Evolutionary conservation across 2,797 vertebrate genomes (phyloP), one percentile per base, ranked within the genome.

Genomic region (Micropoecilia bifurca): DNA sequence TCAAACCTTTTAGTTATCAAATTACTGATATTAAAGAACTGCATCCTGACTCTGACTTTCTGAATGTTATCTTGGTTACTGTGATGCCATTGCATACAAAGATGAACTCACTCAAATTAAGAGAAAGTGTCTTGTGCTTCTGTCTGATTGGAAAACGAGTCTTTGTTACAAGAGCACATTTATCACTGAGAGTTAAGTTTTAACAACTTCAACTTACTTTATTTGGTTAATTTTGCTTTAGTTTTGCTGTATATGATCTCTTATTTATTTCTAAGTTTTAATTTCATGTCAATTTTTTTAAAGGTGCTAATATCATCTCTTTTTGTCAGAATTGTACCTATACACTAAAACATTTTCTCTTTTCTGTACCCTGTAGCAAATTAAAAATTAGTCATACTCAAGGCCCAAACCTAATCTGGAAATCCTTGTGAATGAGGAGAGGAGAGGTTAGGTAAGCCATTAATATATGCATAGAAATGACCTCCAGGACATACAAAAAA

Each of bases 391-490:
- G 74, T 71, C 76, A 75, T 80, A 77, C 80, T 89, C 48, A 39
- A 84, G 82, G 91, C 86, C 79, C 41, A 78, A 90, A 57, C 87
- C 85, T 94, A 95, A 94, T 94, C 93, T 93, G 85, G 59, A 92
- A 93, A 93, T 92, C 90, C 88, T 86, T 18, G 71, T 76, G 85
- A 94, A 94, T 93, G 83, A 91, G 84, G 81, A 85, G 74, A 84
- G 68, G 75, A 76, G 82, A 87, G 74, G 82, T 45, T 74, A 66
- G 83, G 78, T 61, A 78, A 87, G 79, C 86, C 83, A 87, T 88
- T 96, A 95, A 95, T 95, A 93, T 95, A 96, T 95, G 94, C 95
- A 96, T 94, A 90, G 92, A 93, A 95, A 95, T 94, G 94, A 95
- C 94, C 95, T 88, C 83, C 83, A 57, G 93, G 90, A 85, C 89